Conservation (phyloP, 2,797 vertebrate species). For the Carcharodon carcharias region DNA sequence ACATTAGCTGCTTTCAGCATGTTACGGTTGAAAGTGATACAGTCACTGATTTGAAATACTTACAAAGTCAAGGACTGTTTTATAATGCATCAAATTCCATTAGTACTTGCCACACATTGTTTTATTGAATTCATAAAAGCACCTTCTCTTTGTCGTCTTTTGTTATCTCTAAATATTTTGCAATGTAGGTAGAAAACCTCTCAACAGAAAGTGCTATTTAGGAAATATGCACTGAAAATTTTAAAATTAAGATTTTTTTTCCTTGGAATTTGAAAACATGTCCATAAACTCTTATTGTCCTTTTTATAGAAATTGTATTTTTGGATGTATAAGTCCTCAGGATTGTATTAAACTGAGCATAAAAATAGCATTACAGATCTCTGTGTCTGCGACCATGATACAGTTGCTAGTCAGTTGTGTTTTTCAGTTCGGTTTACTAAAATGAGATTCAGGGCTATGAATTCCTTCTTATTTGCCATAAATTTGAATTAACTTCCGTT, state of each 20-base stretch:
- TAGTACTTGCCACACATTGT: slow-evolving; percentile 32
- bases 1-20: slow-evolving; percentile 56
- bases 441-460: not conserved
- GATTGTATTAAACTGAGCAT: not conserved
- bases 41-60: slow-evolving; percentile 48
- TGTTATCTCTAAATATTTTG: slow-evolving; percentile 24
- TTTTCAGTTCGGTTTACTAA: not conserved
- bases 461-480: not conserved
- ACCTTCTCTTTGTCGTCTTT: slow-evolving; percentile 2
- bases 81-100: slow-evolving; percentile 41
- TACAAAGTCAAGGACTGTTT: slow-evolving; percentile 49
- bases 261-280: not conserved
- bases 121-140: slow-evolving; percentile 28
- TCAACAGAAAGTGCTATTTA: not conserved
- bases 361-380: not conserved
- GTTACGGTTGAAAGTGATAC: slow-evolving; percentile 52
- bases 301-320: not conserved
- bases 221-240: not conserved
- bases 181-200: no score
- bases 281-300: no score
- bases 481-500: not conserved
- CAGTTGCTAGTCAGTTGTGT: not conserved
- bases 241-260: not conserved
- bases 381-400: not conserved
- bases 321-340: not conserved